Conservation (phyloP, 2,113 vertebrate genomes). For the Pelecanoides urinatrix region DNA sequence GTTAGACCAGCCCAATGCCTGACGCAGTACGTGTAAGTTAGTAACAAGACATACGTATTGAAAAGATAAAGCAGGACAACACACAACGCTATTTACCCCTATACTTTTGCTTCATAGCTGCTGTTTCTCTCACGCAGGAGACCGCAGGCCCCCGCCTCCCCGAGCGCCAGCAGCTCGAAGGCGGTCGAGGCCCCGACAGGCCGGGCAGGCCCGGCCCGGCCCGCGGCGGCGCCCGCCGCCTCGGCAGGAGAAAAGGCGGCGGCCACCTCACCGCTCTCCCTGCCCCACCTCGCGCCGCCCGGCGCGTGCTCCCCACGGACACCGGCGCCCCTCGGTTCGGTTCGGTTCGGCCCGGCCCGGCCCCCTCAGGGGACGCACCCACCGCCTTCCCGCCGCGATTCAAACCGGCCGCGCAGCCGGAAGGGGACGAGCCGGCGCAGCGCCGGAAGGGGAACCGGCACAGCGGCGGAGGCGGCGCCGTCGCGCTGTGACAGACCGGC, state of each 20-base stretch:
- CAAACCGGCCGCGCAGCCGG: neutral
- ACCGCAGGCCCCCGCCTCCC: neutral
- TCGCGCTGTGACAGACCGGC: fast-evolving
- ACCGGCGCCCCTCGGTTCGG: neutral
- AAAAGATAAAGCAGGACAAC: fast-evolving
- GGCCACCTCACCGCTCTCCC: too few species aligned
- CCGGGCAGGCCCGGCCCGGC: neutral
- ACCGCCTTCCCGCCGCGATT: neutral
- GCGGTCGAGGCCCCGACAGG: too few species aligned
- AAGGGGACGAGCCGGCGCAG: neutral
- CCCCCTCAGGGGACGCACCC: too few species aligned
- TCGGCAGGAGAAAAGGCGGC: neutral
- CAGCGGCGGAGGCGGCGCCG: neutral
- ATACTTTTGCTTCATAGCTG: fast-evolving
- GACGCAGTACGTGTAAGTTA: fast-evolving
- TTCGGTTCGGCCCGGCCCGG: neutral
- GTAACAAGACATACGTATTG: fast-evolving
- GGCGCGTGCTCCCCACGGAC: neutral
- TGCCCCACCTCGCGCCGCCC: fast-evolving
- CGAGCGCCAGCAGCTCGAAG: neutral
- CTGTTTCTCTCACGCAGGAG: fast-evolving
- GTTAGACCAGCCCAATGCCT: fast-evolving
- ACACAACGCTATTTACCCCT: fast-evolving
- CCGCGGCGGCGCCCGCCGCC: neutral
- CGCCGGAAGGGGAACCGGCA: neutral